Base-by-base conservation (phyloP, 2,113 vertebrate genomes). In the Sterna hirundo region DNA sequence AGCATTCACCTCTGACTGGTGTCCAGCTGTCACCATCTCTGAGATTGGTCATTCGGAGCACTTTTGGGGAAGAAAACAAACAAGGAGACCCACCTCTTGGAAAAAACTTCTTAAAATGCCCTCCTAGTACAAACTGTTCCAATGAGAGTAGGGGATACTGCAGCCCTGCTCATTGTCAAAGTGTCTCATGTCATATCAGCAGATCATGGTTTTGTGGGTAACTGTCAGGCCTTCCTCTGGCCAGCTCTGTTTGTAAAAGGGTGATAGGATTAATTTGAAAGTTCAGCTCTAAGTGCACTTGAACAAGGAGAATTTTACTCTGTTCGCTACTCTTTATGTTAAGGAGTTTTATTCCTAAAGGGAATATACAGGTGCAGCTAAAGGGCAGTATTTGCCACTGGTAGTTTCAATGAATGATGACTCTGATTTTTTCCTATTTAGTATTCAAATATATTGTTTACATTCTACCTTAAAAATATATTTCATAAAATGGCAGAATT, bases 281-380 rank as follows among this genome's bases (percentile, higher is more conserved):
- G 65, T 88, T 82, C 30, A 77, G 30, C 64, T 77, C 13, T 84
- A 64, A 38, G 30, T 81, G 79, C 49, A 58, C 49, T 64, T 78
- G 64, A 74, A 29, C 38, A 74, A 78, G 70, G 61, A 82, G 55
- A 60, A 68, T 72, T 66, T 57, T 87, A 60, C 44, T 66, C 78
- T 61, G 32, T 78, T 91, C 70, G 51, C 86, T 83, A 15, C 25
- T 85, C 21, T 49, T 62, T 34, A 20, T 32, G 23, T 72, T 82
- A 77, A 71, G 54, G 32, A 62, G 38, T 58, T 93, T 81, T 90
- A 68, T 85, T 90, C 38, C 18, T 66, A 72, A 93, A 58, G 23
- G 65, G 36, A 61, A 80, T 81, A 83, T 55, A 76, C 29, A 36
- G 8, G n/a, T 36, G 34, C 57, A 54, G 49, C 54, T 81, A 21